Percentiles rank a stretch among this genome's conserved stretches.
These are phyloP conservation scores for Pavo muticus DNA, from an alignment of 2,113 vertebrate species.

Conservation along the genomic window DNA sequence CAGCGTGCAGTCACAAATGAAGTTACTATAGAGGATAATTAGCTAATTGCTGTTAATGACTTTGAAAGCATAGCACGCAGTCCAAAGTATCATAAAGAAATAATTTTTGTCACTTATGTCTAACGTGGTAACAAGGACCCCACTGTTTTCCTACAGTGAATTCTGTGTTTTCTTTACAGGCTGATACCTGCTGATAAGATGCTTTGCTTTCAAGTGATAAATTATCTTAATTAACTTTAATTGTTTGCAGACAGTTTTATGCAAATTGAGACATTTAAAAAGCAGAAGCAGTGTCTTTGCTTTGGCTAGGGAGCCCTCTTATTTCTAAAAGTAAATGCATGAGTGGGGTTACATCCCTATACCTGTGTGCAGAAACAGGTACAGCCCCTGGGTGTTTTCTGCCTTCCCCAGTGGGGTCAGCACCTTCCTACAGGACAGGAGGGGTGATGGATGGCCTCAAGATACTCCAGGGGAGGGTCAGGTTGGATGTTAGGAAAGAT, in stretches of 20 bases:
- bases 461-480: too few species aligned
- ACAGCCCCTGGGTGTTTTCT: rapidly evolving
- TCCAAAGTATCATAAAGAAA: conserved; percentile 15
- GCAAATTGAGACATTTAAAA: conserved; percentile 20
- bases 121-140: conserved; percentile 16
- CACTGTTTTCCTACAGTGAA: conserved; percentile 10
- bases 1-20: conserved; percentile 36
- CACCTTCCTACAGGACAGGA: too few species aligned
- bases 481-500: too few species aligned
- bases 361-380: rapidly evolving
- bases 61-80: conserved; percentile 17
- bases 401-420: rapidly evolving
- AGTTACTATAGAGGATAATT: conserved; percentile 45
- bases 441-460: too few species aligned
- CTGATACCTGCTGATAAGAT: conserved; percentile 74
- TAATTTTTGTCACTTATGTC: not conserved
- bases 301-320: not conserved
- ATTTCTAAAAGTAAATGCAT: rapidly evolving
- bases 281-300: conserved; percentile 11
- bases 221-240: conserved; percentile 79
- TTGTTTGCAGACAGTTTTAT: conserved; percentile 68
- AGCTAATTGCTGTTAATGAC: conserved; percentile 73
- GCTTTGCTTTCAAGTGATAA: conserved; percentile 70
- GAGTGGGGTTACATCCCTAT: rapidly evolving
- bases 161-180: conserved; percentile 72